Conservation (phyloP, 2,888 invertebrate genomes). For the Parnassius orleans region DNA sequence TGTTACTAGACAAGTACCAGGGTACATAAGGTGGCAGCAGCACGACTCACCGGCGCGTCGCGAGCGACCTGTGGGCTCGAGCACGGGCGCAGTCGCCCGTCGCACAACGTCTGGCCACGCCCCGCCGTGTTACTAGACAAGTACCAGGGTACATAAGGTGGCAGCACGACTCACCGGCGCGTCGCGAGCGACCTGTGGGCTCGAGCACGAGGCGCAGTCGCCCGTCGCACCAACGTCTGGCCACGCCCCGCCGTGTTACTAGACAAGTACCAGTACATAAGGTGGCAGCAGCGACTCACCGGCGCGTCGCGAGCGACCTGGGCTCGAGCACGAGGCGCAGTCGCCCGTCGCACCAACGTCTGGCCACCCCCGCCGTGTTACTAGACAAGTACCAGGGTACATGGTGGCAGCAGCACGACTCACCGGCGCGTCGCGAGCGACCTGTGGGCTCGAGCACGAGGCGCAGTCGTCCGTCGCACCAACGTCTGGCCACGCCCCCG, state of each 20-base stretch:
- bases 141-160: too few relatives aligned
- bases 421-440: slow-evolving; percentile 88
- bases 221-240: slow-evolving; percentile 82
- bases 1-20: slow-evolving; percentile 26
- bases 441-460: slow-evolving; percentile 97
- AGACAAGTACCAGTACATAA: too few relatives aligned
- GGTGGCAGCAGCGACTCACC: too few relatives aligned
- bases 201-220: slow-evolving; percentile 94
- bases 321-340: slow-evolving; percentile 97
- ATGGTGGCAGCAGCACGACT: slow-evolving; percentile 19
- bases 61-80: slow-evolving; percentile 97
- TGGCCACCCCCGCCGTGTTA: slow-evolving; percentile 80
- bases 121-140: slow-evolving; percentile 94
- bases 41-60: slow-evolving; percentile 82
- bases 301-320: too few relatives aligned
- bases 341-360: slow-evolving; percentile 85
- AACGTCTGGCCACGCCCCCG: slow-evolving; percentile 84
- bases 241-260: slow-evolving; percentile 80
- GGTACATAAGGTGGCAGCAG: too few relatives aligned
- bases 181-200: slow-evolving; percentile 94
- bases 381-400: slow-evolving; percentile 1
- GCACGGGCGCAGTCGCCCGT: slow-evolving; percentile 93
- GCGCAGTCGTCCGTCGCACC: slow-evolving; percentile 84
- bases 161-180: slow-evolving; percentile 76
- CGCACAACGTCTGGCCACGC: slow-evolving; percentile 87